Evolutionary conservation across 2,888 invertebrate species (phyloP), one percentile per base, ranked within the genome.

Genomic region (Volucella bombylans): DNA sequence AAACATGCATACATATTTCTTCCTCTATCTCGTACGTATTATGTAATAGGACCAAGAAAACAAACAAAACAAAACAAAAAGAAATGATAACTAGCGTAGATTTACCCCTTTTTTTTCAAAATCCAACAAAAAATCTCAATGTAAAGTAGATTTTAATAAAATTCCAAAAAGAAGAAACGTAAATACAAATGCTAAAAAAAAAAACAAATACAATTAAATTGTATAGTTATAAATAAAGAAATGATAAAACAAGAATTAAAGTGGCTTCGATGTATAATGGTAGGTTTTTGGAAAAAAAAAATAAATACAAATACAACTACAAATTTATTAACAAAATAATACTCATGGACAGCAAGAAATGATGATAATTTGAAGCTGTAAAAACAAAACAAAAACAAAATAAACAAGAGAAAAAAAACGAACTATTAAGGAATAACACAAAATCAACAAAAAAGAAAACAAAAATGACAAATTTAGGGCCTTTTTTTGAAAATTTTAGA

Each of bases 361-460:
- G 45, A 77, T 81, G 74, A 77, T 87, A 85, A 87, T 82, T 79
- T 73, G 82, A 73, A 86, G 52, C 69, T 77, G 80, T 65, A 57
- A 74, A 72, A 78, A 78, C 31, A 39, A 68, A 80, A 64, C 86
- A n/a, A n/a, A n/a, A n/a, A 87, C 2, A 23, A 23, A 23, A 23
- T 2, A 23, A 23, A 23, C 18, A 23, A 23, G 2, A 62, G 64
- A 71, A 82, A 73, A 77, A 52, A 61, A 74, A 71, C n/a, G 86
- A 85, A 87, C 71, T 81, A 88, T 87, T 85, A 87, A 89, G 87
- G 88, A 87, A 87, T 88, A 88, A 89, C 12, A 69, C 52, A 78
- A 43, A 57, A 72, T 78, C 88, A 88, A 88, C 86, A 86, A 88
- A 88, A 89, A 89, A 88, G 88, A 89, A 89, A 45, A 69, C 31